Conservation (phyloP, 2,888 invertebrate species). For the Andrena bicolor region DNA sequence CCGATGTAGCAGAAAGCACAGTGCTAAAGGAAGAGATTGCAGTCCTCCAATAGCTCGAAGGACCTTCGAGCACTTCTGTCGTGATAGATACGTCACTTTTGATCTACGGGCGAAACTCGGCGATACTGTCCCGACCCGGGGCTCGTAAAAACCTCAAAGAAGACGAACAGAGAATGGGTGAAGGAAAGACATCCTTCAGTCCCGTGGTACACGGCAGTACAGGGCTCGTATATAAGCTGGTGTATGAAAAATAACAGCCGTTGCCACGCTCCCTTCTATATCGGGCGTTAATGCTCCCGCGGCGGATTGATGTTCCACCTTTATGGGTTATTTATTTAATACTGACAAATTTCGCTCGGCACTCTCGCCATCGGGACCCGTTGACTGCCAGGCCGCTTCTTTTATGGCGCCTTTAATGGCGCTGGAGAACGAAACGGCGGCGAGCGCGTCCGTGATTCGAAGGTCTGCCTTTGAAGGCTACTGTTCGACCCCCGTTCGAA, state of each 20-base stretch:
- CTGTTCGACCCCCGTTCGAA: slow-evolving; percentile 2
- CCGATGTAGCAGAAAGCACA: not conserved
- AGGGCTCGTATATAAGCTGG: slow-evolving; percentile 75
- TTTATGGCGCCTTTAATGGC: slow-evolving; percentile 81
- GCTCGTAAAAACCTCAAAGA: slow-evolving; percentile 83
- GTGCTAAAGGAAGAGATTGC: not conserved
- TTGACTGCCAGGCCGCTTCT: slow-evolving; percentile 71
- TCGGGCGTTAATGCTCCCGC: slow-evolving; percentile 84
- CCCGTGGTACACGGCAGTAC: slow-evolving; percentile 52
- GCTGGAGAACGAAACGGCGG: slow-evolving; percentile 66
- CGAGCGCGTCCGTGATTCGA: slow-evolving; percentile 56
- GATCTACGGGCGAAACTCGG: slow-evolving; percentile 78
- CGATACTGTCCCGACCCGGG: slow-evolving; percentile 80
- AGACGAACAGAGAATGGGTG: slow-evolving; percentile 55
- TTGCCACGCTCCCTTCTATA: slow-evolving; percentile 75
- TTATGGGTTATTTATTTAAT: slow-evolving; percentile 85
- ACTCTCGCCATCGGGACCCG: slow-evolving; percentile 60
- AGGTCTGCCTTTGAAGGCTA: slow-evolving; percentile 14
- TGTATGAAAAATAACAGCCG: slow-evolving; percentile 84
- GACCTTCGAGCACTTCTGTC: slow-evolving; percentile 80
- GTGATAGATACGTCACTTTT: slow-evolving; percentile 84
- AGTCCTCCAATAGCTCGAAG: slow-evolving; percentile 28
- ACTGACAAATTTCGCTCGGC: slow-evolving; percentile 83
- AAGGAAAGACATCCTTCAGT: slow-evolving; percentile 61
- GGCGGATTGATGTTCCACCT: slow-evolving; percentile 83